phyloP scores from a whole-genome alignment of 2,797 vertebrate species.

The Clamator glandarius region DNA sequence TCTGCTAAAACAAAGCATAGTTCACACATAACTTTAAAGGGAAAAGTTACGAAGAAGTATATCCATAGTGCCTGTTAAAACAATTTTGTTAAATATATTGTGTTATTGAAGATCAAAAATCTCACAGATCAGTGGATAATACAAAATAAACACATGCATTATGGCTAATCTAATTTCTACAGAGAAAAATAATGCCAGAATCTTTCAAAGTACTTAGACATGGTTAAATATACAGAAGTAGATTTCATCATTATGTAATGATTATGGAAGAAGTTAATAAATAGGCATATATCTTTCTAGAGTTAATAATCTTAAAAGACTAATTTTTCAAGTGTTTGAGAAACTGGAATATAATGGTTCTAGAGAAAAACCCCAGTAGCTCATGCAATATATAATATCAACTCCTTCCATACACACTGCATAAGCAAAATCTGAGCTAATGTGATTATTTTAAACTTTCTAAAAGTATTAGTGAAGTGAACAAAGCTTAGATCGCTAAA shows the following conservation, averaged over 20 bases:
- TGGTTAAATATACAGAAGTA: neutral
- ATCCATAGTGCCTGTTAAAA: neutral
- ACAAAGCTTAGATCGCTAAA: neutral
- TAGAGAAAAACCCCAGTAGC: rapidly evolving
- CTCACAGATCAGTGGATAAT: neutral
- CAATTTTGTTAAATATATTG: neutral
- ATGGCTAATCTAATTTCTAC: neutral
- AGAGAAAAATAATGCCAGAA: neutral
- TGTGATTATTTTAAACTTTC: neutral
- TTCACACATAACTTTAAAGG: neutral
- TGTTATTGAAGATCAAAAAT: neutral
- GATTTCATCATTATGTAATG: neutral
- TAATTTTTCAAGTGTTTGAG: neutral
- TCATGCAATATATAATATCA: neutral
- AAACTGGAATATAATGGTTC: neutral
- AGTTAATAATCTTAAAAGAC: neutral
- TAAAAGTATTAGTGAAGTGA: neutral
- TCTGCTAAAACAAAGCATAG: neutral
- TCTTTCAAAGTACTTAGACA: neutral
- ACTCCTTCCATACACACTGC: neutral
- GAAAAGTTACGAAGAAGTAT: neutral
- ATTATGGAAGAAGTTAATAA: neutral
- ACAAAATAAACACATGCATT: neutral
- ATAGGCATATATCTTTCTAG: neutral
- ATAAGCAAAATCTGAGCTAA: neutral